A percentile compares a stretch with the other conserved stretches of the same genome.
These are phyloP conservation scores for Mimumesa dahlbomi DNA, from an alignment of 2,888 invertebrate genomes.

Conservation along the genomic window DNA sequence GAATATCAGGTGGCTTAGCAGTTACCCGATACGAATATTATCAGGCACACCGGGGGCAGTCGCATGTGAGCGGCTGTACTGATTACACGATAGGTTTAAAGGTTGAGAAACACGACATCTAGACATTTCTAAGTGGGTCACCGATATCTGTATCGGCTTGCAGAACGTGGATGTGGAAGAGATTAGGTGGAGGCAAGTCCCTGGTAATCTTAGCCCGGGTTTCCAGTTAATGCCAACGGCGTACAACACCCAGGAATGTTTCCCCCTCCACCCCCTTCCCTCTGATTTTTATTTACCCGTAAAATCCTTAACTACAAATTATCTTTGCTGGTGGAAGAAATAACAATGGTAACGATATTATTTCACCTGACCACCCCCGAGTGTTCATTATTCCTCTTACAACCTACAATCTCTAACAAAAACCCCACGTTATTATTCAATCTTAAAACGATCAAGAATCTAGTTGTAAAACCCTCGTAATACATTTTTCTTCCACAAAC, in stretches of 20 bases:
- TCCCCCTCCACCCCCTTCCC: constrained; percentile 33
- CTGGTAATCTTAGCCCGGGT: constrained; percentile 45
- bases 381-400: too few species aligned
- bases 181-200: constrained; percentile 22
- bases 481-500: too few species aligned
- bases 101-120: constrained; percentile 57
- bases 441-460: too few species aligned
- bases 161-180: constrained; percentile 39
- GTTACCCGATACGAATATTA: constrained; percentile 55
- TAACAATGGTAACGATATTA: too few species aligned
- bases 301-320: too few species aligned
- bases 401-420: too few species aligned
- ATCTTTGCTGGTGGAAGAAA: too few species aligned
- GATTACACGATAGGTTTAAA: constrained; percentile 56
- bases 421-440: too few species aligned
- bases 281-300: too few species aligned
- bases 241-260: constrained; percentile 49
- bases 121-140: constrained; percentile 62
- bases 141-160: constrained; percentile 58
- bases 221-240: constrained; percentile 31
- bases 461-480: too few species aligned
- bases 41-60: constrained; percentile 37
- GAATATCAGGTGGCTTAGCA: constrained; percentile 51
- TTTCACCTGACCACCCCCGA: too few species aligned
- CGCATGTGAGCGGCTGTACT: constrained; percentile 53